Evolutionary conservation across 1,140 invertebrate species (phyloP), one percentile per base, ranked within the genome.

Genomic region (Anoplolepis gracilipes): DNA sequence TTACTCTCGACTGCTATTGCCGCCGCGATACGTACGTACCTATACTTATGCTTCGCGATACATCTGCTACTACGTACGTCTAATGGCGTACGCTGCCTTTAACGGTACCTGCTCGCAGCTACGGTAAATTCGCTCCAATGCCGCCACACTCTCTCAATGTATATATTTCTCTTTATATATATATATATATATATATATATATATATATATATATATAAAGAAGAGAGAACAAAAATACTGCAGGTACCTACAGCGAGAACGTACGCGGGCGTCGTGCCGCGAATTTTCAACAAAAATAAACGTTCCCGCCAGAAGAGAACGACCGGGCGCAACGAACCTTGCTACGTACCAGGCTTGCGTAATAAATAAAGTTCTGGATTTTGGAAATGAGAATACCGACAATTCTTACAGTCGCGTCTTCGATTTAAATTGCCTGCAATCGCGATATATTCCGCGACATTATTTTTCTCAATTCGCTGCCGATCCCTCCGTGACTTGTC

Each of bases 241-340:
- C 53, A 87, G 57, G n/a, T n/a, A n/a, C 39, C 59, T 55, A 55
- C 62, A 28, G 57, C 57, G 87, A 73, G 57, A 85, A 84, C 57
- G 69, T 69, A 82, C 84, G 78, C 81, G 70, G 57, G 25, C 85
- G 69, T 7, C 81, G 81, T 87, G 81, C 64, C 62, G 69, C 57
- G 87, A 88, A 88, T 88, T 87, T 59, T 36, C 42, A 42, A 36
- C 42, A 67, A 88, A 87, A 88, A 88, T 88, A 88, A 88, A 88
- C 82, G 85, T 57, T 85, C 69, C 72, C 25, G 11, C 33, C 25
- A 10, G 49, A 49, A 57, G 65, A 65, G 36, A 39, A 69, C 36
- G 25, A 16, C 5, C 2, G 61, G n/a, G 61, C 61, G 39, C 39
- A 36, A 19, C 7, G 42, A 78, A 78, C 59, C 13, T 61, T 39